Base-by-base conservation (phyloP, 2,888 invertebrate species). In the Eupithecia dodoneata region DNA sequence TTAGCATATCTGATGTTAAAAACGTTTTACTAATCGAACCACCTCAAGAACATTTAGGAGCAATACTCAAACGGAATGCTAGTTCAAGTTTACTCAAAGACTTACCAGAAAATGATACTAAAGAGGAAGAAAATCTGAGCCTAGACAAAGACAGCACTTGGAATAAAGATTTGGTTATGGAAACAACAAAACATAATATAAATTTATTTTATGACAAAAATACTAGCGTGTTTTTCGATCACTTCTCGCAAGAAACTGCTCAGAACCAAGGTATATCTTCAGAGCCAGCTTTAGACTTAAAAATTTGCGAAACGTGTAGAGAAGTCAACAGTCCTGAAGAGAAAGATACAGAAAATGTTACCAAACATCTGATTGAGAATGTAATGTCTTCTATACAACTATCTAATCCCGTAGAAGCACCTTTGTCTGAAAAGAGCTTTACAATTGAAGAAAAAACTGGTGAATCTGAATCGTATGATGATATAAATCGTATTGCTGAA, bases 381-480 rank as follows among this genome's bases (percentile, higher is more conserved):
- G 91, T 95, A 59, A 94, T 89, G 55, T 89, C 94, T 4, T 93
- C 90, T 2, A 91, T 94, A 81, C 93, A 92, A 75, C 85, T 94
- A n/a, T 88, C 86, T 0, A 93, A 94, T 82, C 88, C 94, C 3
- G 92, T 94, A 15, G 92, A 89, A 86, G 91, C 86, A 4, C 87
- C 88, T 4, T 79, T 93, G 2, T 80, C 88, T 63, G 91, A 90
- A 80, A 83, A 72, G 67, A 79, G 81, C 80, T 63, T 47, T 70
- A 30, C 47, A 10, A 30, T 70, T 45, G 70, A 70, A 47, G 70
- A 70, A 47, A 47, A 47, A 5, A 30, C 3, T 45, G 2, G n/a
- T 47, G 18, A 44, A 45, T 45, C 45, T 30, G 70, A 70, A 70
- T 45, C 70, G 6, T 18, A 87, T 75, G 87, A 87, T 63, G 91